Base-by-base conservation (phyloP, 1,140 invertebrate species). In the Orchesella cincta region DNA sequence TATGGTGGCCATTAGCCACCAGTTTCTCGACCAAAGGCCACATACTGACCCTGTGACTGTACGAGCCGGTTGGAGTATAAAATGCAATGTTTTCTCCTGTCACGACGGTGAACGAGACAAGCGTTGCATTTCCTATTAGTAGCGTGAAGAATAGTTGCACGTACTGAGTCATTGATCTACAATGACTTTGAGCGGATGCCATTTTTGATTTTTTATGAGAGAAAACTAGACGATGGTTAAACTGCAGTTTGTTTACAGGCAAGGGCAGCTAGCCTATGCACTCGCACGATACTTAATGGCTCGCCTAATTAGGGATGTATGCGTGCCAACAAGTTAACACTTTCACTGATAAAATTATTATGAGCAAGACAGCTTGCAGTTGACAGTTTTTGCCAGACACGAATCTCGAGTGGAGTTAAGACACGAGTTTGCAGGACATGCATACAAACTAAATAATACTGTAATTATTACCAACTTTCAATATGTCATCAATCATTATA, bases 161-260 rank as follows among this genome's bases (percentile, higher is more conserved):
- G 3, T 2, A 18, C 31, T 31, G 62, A 31, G 62, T 67, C 62
- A 67, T 31, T 67, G 62, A 67, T 67, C 62, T 67, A n/a, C 62
- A 8, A 67, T 31, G 3, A 57, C 12, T 57, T 18, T 5, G 3
- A 57, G 5, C 12, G 3, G 26, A 57, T 57, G 54, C 3, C 54
- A 57, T 57, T 57, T 18, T 57, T 46, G 18, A 5, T 46, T 46
- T 46, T 46, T 46, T 46, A 46, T 18, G 18, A 46, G 54, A 57
- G 54, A 57, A 57, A 57, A 8, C 23, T 18, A 46, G 39, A n/a
- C n/a, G n/a, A n/a, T n/a, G n/a, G n/a, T n/a, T n/a, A n/a, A n/a
- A n/a, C n/a, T n/a, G n/a, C n/a, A n/a, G n/a, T n/a, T n/a, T n/a
- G n/a, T n/a, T n/a, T n/a, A n/a, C n/a, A n/a, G n/a, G n/a, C n/a